Base-by-base conservation (phyloP, 2,888 invertebrate genomes). In the Neoitamus cyanurus region DNA sequence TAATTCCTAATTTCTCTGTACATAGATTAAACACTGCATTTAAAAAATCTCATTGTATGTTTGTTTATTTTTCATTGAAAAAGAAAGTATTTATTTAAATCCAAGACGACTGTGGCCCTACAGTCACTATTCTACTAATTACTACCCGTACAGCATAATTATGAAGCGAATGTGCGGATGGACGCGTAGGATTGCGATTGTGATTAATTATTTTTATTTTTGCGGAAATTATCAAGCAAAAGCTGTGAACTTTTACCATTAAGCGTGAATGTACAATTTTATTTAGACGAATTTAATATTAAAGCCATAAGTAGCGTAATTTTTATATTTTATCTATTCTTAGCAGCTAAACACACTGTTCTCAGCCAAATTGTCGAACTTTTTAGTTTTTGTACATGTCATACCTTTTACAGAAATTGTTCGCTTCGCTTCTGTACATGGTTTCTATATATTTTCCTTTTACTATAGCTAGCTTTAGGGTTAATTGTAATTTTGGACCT, bases 11-110 rank as follows among this genome's bases (percentile, higher is more conserved):
- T 73, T 36, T 42, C 28, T 75, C n/a, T 75, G 75, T 75, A 75
- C 13, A 75, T 75, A 73, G 37, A 75, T 75, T 75, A 75, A 75
- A 75, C 75, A 75, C 75, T 75, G 75, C 75, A 75, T 75, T 75
- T 75, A 75, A 73, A 73, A 75, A 75, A 75, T 75, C 75, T 75
- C 75, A 75, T 42, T 75, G 75, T 75, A 75, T 34, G 75, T 42
- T 75, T 75, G 25, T 42, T 75, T 75, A 75, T 75, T 75, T 58
- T 58, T 58, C 58, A 58, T 58, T 58, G 9, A 58, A 25, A 58
- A 58, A 58, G 58, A 58, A 58, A 58, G 58, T 58, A 58, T 58
- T 58, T 58, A 58, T 58, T 75, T 75, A 75, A 75, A 75, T 31
- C 28, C 75, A 37, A 42, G 5, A 30, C 75, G 75, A 34, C 36